phyloP scores from a whole-genome alignment of 2,888 invertebrate species.

The Imbricaverruca yamaguchii region DNA sequence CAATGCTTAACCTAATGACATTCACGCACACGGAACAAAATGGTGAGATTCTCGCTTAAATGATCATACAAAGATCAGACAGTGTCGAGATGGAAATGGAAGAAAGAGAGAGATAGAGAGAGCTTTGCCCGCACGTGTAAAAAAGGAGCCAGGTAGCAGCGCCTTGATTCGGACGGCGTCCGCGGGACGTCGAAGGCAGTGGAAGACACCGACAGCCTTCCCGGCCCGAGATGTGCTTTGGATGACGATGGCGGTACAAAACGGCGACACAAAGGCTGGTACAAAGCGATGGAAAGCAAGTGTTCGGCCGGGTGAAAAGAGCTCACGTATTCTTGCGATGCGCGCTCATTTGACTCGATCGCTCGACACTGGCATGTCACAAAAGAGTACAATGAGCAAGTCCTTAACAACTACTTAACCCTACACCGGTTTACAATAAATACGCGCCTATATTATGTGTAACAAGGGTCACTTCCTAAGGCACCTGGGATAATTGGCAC shows the following conservation, averaged over 20 bases:
- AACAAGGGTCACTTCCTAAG: slow-evolving; percentile 21
- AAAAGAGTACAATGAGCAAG: neutral
- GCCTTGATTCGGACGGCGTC: neutral
- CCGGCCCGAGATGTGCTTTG: neutral
- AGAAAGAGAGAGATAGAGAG: neutral
- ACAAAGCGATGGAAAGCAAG: slow-evolving; percentile 6
- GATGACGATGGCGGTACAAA: slow-evolving; percentile 3
- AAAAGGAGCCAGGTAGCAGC: neutral
- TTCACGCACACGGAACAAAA: neutral
- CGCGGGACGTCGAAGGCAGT: neutral
- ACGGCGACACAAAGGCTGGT: neutral
- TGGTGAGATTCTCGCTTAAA: slow-evolving; percentile 16
- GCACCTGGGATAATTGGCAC: slow-evolving; percentile 20
- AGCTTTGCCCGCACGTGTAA: neutral
- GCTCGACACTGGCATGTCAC: neutral
- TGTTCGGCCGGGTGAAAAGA: neutral
- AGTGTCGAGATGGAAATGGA: neutral
- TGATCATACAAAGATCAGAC: neutral
- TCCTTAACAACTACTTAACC: slow-evolving; percentile 17
- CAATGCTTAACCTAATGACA: slow-evolving; percentile 9
- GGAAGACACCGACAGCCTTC: neutral
- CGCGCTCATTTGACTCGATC: neutral
- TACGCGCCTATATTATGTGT: slow-evolving; percentile 5
- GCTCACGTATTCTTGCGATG: neutral
- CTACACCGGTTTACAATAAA: slow-evolving; percentile 18